Base-by-base conservation (phyloP, 2,888 invertebrate species). In the Temnothorax rugatulus region DNA sequence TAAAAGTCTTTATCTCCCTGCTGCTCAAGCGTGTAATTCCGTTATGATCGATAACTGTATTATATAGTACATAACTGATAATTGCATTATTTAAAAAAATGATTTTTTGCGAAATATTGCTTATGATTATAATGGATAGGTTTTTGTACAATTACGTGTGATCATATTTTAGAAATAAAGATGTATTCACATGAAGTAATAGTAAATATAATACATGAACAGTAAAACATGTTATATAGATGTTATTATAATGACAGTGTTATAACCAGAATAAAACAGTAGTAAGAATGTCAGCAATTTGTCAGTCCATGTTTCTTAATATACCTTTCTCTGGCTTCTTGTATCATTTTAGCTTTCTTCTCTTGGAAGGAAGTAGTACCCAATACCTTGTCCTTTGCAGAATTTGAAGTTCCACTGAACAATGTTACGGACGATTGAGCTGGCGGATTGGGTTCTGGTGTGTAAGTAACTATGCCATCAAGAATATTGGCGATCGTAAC, bases 401-500 rank as follows among this genome's bases (percentile, higher is more conserved):
- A 84, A 68, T 86, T 87, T 86, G 89, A 90, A 66, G 85, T 88
- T 77, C 88, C 91, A 54, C 90, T 92, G 29, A 87, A 87, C 15
- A 90, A 86, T 44, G 86, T 86, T 79, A 92, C 86, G 82, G 91
- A 86, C 71, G 88, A 84, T 63, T 84, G 73, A 57, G 88, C 88
- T 68, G 90, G 90, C 92, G 91, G 89, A 85, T 90, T 89, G 86
- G 92, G 92, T 93, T 96, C 96, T 8, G 96, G 96, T 34, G 95
- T 95, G 94, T 96, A 97, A n/a, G 96, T 95, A 3, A 97, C 96
- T 84, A 96, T 95, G 59, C 97, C 97, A 93, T 98, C 98, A 73
- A 98, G 95, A 93, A 98, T 97, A 94, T 98, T 98, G 34, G 97
- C 97, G 87, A 98, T 97, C 2, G 98, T 98, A 81, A 96, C 95